A percentile compares a stretch with the other conserved stretches of the same genome.
These are phyloP conservation scores for Montipora foliosa DNA, from an alignment of 64 coral and sea anemone species.

Conservation along the genomic window DNA sequence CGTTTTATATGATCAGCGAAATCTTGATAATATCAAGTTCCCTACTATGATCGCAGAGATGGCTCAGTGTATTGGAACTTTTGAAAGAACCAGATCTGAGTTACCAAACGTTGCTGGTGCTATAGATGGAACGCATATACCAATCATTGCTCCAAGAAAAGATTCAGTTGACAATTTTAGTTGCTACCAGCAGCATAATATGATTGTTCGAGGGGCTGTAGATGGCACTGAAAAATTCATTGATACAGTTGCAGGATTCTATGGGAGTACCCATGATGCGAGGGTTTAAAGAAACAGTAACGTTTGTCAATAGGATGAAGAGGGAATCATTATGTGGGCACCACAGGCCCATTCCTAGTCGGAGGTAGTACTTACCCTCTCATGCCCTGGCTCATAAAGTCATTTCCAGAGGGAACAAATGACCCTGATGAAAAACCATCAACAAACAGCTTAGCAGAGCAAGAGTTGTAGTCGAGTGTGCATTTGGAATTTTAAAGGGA, in stretches of 20 bases:
- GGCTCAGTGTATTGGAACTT: constrained; percentile 27
- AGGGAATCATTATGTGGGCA: no score
- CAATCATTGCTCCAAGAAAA: constrained; percentile 23
- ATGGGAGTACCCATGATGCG: constrained; percentile 60
- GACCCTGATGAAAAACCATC: constrained; percentile 11
- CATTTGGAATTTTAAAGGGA: constrained; percentile 68
- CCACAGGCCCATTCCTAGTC: no score
- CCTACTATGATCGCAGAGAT: not conserved
- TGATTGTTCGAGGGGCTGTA: constrained; percentile 32
- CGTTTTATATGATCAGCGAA: constrained; percentile 29
- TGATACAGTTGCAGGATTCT: constrained; percentile 47
- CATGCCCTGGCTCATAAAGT: no score
- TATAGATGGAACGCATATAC: no score
- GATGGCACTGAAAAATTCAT: constrained; percentile 55
- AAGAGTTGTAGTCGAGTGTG: constrained; percentile 56
- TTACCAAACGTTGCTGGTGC: no score
- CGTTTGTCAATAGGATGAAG: not conserved
- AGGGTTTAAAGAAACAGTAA: constrained; percentile 62
- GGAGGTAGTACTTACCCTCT: no score
- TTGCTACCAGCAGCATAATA: constrained; percentile 11
- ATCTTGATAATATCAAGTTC: not conserved
- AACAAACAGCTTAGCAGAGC: constrained; percentile 62
- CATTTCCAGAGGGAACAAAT: no score
- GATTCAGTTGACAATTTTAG: constrained; percentile 60
- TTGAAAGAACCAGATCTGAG: constrained; percentile 7